These are phyloP conservation scores for Actias luna DNA, from an alignment of 2,888 invertebrate species.

Conservation along the genomic window DNA sequence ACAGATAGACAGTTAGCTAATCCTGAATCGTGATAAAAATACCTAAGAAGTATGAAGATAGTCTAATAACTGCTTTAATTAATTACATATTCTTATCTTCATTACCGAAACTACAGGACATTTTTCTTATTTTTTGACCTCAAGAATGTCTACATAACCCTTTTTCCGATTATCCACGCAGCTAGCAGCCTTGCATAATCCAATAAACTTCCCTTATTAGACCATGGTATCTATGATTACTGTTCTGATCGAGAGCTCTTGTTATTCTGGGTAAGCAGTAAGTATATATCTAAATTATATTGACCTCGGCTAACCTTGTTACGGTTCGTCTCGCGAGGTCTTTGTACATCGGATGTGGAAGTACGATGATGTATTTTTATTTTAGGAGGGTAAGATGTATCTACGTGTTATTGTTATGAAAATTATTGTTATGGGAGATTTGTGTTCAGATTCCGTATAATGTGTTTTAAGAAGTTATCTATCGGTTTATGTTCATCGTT, in stretches of 20 bases:
- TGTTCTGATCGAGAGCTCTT: not conserved
- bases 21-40: too few species aligned
- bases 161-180: too few species aligned
- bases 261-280: not conserved
- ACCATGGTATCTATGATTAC: not conserved
- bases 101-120: too few species aligned
- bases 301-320: not conserved
- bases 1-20: too few species aligned
- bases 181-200: too few species aligned
- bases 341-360: not conserved
- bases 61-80: too few species aligned
- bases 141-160: too few species aligned
- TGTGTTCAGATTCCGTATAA: conserved; percentile 13
- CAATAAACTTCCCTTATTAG: too few species aligned
- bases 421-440: conserved; percentile 14
- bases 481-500: not conserved
- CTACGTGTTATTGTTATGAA: conserved; percentile 12
- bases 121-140: too few species aligned
- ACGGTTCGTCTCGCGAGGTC: not conserved
- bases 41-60: too few species aligned
- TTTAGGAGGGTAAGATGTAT: conserved; percentile 4
- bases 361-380: too few species aligned
- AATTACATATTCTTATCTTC: too few species aligned
- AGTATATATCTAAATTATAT: not conserved
- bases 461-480: not conserved